These are phyloP conservation scores for Serrognathus titanus DNA, from an alignment of 2,888 invertebrate species.

Conservation along the genomic window DNA sequence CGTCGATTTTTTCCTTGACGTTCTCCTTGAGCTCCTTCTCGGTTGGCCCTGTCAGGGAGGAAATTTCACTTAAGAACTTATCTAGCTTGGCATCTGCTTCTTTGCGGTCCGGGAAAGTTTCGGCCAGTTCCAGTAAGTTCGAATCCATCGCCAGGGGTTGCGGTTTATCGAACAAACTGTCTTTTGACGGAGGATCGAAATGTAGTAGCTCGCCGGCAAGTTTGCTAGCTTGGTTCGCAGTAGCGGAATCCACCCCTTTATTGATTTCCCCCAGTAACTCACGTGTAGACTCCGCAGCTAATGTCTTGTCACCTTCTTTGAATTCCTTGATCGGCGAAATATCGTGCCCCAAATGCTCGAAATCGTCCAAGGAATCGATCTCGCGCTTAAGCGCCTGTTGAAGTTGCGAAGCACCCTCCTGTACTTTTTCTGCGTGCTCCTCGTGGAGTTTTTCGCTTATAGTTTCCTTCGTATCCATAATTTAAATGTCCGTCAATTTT, in stretches of 20 bases:
- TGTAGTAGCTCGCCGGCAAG: slow-evolving; percentile 25
- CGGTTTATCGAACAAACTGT: slow-evolving; percentile 19
- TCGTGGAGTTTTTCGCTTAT: not conserved
- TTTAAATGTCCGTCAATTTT: not conserved
- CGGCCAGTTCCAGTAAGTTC: slow-evolving; percentile 42
- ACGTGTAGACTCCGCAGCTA: slow-evolving; percentile 34
- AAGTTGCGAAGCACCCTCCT: not conserved
- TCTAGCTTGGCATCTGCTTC: slow-evolving; percentile 41
- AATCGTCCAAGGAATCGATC: slow-evolving; percentile 70
- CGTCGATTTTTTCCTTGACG: slow-evolving; percentile 26
- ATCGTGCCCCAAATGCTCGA: slow-evolving; percentile 69
- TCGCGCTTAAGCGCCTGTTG: slow-evolving; percentile 47
- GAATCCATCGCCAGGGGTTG: slow-evolving; percentile 38
- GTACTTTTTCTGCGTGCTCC: slow-evolving; percentile 2
- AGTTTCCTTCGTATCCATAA: not conserved
- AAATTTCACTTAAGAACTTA: slow-evolving; percentile 38
- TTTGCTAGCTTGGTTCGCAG: slow-evolving; percentile 31
- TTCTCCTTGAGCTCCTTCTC: slow-evolving; percentile 28
- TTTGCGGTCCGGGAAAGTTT: slow-evolving; percentile 41
- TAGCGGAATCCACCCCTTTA: slow-evolving; percentile 46
- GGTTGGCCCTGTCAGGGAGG: slow-evolving; percentile 16
- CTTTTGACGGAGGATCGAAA: slow-evolving; percentile 20
- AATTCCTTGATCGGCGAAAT: slow-evolving; percentile 46
- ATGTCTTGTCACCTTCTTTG: slow-evolving; percentile 35
- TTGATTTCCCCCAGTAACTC: slow-evolving; percentile 42